Evolutionary conservation across 2,888 invertebrate genomes (phyloP).

Genomic region (Abrostola triplasia): DNA sequence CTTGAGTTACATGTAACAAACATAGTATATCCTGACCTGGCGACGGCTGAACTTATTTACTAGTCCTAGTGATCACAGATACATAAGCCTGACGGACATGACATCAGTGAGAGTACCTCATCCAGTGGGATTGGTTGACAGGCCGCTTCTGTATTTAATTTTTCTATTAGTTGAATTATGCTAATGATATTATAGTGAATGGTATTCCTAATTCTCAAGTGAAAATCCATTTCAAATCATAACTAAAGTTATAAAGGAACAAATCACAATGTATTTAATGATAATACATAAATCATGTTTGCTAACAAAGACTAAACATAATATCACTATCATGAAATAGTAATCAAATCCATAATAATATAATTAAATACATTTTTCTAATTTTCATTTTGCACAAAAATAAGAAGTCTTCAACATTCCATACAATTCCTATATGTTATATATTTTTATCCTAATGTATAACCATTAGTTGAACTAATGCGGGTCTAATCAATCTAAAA

Average conservation of each 20-base stretch:
- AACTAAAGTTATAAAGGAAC: constrained; percentile 79
- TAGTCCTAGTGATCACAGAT: constrained; percentile 6
- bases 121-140: constrained; percentile 8
- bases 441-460: constrained; percentile 69
- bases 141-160: constrained; percentile 33
- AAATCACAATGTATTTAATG: constrained; percentile 76
- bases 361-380: constrained; percentile 72
- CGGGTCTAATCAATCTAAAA: constrained; percentile 68
- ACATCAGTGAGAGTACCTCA: constrained; percentile 7
- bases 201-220: constrained; percentile 56
- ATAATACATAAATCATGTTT: constrained; percentile 71
- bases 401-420: constrained; percentile 76
- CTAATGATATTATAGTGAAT: constrained; percentile 57
- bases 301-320: constrained; percentile 78
- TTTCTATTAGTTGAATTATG: constrained; percentile 55
- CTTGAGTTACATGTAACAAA: constrained; percentile 50
- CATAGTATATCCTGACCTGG: constrained; percentile 25
- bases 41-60: background rate
- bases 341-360: constrained; percentile 74
- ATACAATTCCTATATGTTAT: constrained; percentile 69
- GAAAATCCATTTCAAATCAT: constrained; percentile 74
- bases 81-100: constrained; percentile 10
- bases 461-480: constrained; percentile 81
- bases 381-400: constrained; percentile 75
- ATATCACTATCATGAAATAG: constrained; percentile 81